These are phyloP conservation scores for Tachysurus vachellii DNA, from an alignment of 2,113 vertebrate species.

Conservation along the genomic window DNA sequence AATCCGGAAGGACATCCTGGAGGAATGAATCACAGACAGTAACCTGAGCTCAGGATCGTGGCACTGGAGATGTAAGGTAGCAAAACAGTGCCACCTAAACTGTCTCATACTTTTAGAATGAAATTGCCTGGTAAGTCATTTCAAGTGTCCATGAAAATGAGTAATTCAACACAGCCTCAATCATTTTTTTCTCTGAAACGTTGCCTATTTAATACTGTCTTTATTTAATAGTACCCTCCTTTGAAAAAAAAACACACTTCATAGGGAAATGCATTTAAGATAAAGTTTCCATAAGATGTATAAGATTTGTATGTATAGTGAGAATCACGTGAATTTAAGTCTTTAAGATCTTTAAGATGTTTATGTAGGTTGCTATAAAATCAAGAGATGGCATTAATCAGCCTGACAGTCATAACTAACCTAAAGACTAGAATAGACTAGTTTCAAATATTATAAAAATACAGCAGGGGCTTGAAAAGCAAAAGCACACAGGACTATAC, in stretches of 20 bases:
- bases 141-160: background rate
- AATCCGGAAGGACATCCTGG: background rate
- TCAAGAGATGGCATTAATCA: background rate
- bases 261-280: background rate
- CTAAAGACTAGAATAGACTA: background rate
- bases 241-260: too few species aligned
- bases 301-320: background rate
- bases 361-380: background rate
- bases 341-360: background rate
- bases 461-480: background rate
- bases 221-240: background rate
- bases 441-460: background rate
- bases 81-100: background rate
- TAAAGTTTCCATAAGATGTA: background rate
- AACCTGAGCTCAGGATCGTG: background rate
- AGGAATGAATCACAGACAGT: background rate
- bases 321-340: accelerated
- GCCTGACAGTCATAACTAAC: background rate
- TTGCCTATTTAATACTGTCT: background rate
- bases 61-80: background rate
- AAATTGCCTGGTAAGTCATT: background rate
- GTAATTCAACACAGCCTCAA: background rate
- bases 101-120: background rate
- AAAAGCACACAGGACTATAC: background rate
- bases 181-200: background rate